Conservation (phyloP, 2,888 invertebrate genomes). For the Koerneria pararmatus region DNA sequence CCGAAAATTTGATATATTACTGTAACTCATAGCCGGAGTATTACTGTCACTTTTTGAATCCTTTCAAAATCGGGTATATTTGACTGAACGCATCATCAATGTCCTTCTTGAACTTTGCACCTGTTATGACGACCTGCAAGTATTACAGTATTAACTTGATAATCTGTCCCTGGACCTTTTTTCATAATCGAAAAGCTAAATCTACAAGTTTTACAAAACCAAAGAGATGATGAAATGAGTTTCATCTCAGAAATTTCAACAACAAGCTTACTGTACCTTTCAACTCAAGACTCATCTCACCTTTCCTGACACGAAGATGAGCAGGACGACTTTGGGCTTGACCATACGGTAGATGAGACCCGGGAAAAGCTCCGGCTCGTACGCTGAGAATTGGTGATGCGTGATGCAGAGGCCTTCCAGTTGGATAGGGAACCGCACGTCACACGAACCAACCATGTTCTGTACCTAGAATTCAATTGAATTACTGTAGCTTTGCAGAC, state of each 20-base stretch:
- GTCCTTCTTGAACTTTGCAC: slow-evolving; percentile 85
- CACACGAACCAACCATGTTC: slow-evolving; percentile 82
- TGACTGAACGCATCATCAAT: slow-evolving; percentile 88
- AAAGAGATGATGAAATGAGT: background rate
- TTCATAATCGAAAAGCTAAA: background rate
- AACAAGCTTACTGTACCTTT: background rate
- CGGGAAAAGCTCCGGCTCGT: slow-evolving; percentile 96
- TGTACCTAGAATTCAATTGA: too few relatives aligned
- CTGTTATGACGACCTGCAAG: slow-evolving; percentile 74
- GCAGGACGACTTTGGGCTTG: slow-evolving; percentile 84
- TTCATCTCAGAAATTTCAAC: background rate
- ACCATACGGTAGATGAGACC: slow-evolving; percentile 90
- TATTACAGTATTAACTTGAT: background rate
- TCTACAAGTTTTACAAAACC: too few relatives aligned
- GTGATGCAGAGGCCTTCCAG: slow-evolving; percentile 77
- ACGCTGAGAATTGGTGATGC: slow-evolving; percentile 68
- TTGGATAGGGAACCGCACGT: slow-evolving; percentile 80
- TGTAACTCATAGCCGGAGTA: too few relatives aligned
- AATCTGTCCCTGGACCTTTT: background rate
- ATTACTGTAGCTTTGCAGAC: background rate
- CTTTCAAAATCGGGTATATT: slow-evolving; percentile 88
- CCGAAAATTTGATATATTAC: too few relatives aligned
- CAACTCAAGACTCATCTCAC: slow-evolving; percentile 63
- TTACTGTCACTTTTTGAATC: slow-evolving; percentile 73
- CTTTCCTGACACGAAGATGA: slow-evolving; percentile 99